Conservation (phyloP, 1,140 invertebrate genomes). For the Nilaparvata lugens region DNA sequence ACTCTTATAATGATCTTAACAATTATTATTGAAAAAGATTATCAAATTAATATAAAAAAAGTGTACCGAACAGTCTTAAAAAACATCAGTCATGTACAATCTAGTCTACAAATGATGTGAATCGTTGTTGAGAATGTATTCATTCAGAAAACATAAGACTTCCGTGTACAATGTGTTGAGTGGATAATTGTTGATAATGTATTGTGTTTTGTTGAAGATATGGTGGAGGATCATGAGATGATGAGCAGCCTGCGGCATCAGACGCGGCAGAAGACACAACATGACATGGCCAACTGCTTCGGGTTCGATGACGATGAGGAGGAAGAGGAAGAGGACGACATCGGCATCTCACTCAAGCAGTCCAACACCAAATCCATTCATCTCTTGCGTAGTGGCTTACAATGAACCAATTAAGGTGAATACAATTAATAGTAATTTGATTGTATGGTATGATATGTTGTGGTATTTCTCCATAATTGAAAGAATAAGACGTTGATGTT, state of each 20-base stretch:
- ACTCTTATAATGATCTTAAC: no score
- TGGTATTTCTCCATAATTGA: no score
- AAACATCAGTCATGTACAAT: background rate
- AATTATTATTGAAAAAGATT: no score
- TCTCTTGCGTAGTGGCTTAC: no score
- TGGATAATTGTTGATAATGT: background rate
- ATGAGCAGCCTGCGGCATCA: background rate
- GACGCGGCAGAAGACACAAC: background rate
- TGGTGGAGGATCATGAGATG: constrained; percentile 5
- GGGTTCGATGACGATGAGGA: constrained; percentile 60
- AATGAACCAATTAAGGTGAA: background rate
- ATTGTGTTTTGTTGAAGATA: background rate
- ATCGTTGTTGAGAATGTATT: background rate
- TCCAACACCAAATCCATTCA: background rate
- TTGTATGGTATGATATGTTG: no score
- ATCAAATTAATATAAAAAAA: no score
- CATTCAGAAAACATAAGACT: background rate
- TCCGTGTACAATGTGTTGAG: background rate
- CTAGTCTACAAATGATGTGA: background rate
- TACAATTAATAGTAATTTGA: background rate
- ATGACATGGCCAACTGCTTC: constrained; percentile 68
- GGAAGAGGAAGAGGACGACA: constrained; percentile 17
- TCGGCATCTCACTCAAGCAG: constrained; percentile 4
- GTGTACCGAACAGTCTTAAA: background rate
- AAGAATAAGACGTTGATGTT: no score